Conservation (phyloP, 2,888 invertebrate species). For the Protonemura montana region DNA sequence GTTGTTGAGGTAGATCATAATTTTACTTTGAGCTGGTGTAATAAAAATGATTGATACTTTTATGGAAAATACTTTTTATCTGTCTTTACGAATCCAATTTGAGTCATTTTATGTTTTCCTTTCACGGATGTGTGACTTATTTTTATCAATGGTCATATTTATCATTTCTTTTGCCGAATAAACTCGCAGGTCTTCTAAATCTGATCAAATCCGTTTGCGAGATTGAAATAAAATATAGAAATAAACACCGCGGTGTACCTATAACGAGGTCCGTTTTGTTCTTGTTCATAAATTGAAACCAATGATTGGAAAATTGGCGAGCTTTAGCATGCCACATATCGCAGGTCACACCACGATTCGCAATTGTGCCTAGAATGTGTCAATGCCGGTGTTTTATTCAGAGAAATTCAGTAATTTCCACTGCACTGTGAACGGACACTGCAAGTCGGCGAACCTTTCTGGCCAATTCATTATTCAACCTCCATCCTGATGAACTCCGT, state of each 20-base stretch:
- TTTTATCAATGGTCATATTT: neutral
- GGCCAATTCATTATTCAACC: neutral
- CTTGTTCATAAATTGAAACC: too few relatives aligned
- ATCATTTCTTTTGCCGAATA: constrained; percentile 7
- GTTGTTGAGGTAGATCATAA: constrained; percentile 29
- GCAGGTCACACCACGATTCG: neutral
- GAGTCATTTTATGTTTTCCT: constrained; percentile 9
- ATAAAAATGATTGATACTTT: constrained; percentile 31
- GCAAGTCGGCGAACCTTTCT: neutral
- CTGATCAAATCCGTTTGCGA: neutral
- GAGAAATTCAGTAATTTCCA: neutral
- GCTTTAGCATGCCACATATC: neutral
- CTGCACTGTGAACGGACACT: neutral
- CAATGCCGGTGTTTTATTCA: neutral
- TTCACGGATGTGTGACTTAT: neutral
- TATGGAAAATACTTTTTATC: constrained; percentile 15
- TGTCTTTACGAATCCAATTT: constrained; percentile 1
- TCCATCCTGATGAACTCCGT: neutral
- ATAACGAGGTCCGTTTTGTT: neutral
- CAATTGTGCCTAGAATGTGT: neutral
- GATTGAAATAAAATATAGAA: neutral
- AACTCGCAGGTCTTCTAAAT: neutral
- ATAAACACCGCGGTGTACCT: neutral
- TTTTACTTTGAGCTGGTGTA: constrained; percentile 7
- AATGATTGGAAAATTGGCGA: neutral